Conservation (phyloP, 2,797 vertebrate genomes). For the Anas georgica region DNA sequence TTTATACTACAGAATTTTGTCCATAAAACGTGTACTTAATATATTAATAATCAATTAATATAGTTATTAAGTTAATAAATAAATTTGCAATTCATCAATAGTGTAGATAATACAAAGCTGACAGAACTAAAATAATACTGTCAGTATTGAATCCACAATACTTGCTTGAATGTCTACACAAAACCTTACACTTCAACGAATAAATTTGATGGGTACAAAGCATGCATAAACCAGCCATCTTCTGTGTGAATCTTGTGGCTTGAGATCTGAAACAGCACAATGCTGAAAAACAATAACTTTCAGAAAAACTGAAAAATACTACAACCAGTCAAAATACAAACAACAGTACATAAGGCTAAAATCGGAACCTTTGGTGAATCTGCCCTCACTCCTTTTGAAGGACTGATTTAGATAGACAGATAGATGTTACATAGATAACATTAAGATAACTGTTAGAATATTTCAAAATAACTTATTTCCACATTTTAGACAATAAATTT, state of each 20-base stretch:
- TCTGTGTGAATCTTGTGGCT: background rate
- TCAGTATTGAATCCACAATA: background rate
- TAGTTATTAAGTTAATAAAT: background rate
- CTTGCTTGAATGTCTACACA: background rate
- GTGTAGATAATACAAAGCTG: background rate
- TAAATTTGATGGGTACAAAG: background rate
- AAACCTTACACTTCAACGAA: background rate
- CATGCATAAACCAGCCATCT: background rate
- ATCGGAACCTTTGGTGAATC: background rate
- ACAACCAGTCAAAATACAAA: background rate
- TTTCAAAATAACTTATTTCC: background rate
- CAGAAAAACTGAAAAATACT: background rate
- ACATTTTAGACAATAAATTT: background rate
- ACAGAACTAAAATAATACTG: background rate
- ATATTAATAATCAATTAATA: background rate
- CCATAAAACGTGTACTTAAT: background rate
- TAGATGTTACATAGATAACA: background rate
- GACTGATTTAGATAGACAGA: too few relatives aligned
- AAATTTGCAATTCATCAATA: background rate
- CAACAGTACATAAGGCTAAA: background rate
- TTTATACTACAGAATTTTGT: background rate
- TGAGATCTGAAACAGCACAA: background rate
- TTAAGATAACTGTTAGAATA: background rate
- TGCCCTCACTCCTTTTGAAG: background rate
- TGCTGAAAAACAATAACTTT: background rate